phyloP scores from a whole-genome alignment of 2,797 vertebrate genomes.

The Poecilia picta region DNA sequence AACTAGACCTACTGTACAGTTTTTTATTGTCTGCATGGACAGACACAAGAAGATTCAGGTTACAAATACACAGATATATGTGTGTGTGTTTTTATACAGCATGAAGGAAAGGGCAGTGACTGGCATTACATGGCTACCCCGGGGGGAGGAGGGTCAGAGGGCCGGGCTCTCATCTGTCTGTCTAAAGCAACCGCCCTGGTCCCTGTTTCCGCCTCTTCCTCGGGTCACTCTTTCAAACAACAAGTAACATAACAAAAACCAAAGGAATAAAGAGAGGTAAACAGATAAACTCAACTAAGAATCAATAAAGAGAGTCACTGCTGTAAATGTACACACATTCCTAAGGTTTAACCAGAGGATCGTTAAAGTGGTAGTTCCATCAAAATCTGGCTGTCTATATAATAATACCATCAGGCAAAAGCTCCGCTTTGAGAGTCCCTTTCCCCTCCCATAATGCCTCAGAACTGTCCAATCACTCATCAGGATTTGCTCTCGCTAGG shows the following conservation, averaged over 20 bases:
- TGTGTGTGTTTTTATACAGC: constrained; percentile 88
- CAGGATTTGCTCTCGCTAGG: constrained; percentile 61
- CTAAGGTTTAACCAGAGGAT: constrained; percentile 88
- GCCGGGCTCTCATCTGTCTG: constrained; percentile 68
- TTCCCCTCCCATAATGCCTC: constrained; percentile 69
- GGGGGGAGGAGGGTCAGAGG: constrained; percentile 72
- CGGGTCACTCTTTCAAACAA: constrained; percentile 82
- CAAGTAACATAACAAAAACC: constrained; percentile 71
- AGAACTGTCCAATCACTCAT: constrained; percentile 80
- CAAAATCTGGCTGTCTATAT: constrained; percentile 72
- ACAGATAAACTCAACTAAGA: constrained; percentile 77
- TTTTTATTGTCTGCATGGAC: constrained; percentile 91
- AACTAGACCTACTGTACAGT: constrained; percentile 93
- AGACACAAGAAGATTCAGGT: constrained; percentile 91
- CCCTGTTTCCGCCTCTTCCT: constrained; percentile 73
- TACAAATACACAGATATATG: constrained; percentile 92
- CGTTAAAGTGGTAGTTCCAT: constrained; percentile 84
- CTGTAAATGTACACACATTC: constrained; percentile 91
- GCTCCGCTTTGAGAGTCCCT: constrained; percentile 72
- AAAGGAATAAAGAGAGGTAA: constrained; percentile 76
- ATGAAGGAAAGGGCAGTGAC: constrained; percentile 84
- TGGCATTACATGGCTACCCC: constrained; percentile 84
- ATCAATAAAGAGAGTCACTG: constrained; percentile 85
- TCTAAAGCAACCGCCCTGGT: constrained; percentile 78
- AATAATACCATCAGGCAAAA: constrained; percentile 64